A percentile compares a stretch with the other conserved stretches of the same genome.
phyloP scores from a whole-genome alignment of 2,888 invertebrate species.

The Linnaemya tessellans region DNA sequence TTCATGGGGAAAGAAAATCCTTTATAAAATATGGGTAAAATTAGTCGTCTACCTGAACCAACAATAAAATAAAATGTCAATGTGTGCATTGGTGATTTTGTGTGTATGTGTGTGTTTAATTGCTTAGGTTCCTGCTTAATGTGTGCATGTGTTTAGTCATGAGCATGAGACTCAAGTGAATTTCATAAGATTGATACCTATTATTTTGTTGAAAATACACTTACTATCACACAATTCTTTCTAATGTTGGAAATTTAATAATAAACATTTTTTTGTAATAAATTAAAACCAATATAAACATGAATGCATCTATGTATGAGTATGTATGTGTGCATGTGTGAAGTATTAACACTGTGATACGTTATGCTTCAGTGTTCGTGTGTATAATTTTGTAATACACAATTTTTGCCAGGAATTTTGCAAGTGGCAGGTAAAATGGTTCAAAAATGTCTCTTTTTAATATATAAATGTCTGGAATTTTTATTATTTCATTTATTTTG shows the following conservation, averaged over 20 bases:
- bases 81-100: background rate
- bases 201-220: slow-evolving; percentile 36
- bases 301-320: background rate
- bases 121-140: background rate
- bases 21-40: slow-evolving; percentile 19
- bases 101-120: background rate
- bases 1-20: slow-evolving; percentile 48
- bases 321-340: background rate
- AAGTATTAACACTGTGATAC: background rate
- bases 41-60: slow-evolving; percentile 32
- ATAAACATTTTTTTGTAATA: background rate
- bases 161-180: slow-evolving; percentile 9
- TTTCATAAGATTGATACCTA: slow-evolving; percentile 56
- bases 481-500: background rate
- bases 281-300: background rate
- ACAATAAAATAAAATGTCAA: background rate
- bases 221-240: slow-evolving; percentile 1
- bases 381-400: background rate
- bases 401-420: background rate
- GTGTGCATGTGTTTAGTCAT: slow-evolving; percentile 10
- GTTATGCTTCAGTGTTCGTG: background rate
- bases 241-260: background rate
- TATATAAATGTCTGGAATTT: background rate
- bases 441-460: background rate
- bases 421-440: background rate